Percentiles rank a stretch among this genome's conserved stretches.
These are phyloP conservation scores for Bedellia somnulentella DNA, from an alignment of 2,888 invertebrate genomes.

Conservation along the genomic window DNA sequence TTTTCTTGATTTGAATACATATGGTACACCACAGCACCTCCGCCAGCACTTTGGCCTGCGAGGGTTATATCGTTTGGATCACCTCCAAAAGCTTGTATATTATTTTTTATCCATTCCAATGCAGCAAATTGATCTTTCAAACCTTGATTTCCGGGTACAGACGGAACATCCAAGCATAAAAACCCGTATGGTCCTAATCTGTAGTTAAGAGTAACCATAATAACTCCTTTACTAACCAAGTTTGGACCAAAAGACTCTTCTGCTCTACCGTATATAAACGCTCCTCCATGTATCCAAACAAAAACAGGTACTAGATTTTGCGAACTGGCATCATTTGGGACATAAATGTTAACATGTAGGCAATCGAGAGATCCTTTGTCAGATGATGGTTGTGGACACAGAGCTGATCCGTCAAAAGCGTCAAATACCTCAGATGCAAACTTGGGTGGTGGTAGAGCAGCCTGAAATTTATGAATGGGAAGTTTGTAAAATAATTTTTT, in stretches of 20 bases:
- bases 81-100: conserved; percentile 43
- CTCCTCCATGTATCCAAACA: conserved; percentile 21
- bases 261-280: conserved; percentile 26
- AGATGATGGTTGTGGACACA: conserved; percentile 6
- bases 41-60: conserved; percentile 40
- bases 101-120: conserved; percentile 34
- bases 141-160: conserved; percentile 42
- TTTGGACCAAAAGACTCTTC: conserved; percentile 25
- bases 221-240: conserved; percentile 31
- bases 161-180: conserved; percentile 36
- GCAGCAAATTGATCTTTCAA: conserved; percentile 42
- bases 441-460: conserved; percentile 19
- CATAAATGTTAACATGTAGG: conserved; percentile 6
- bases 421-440: conserved; percentile 31
- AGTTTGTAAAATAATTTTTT: no score
- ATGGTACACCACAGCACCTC: conserved; percentile 34
- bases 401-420: conserved; percentile 14
- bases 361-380: conserved; percentile 5
- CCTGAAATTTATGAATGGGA: no score
- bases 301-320: conserved; percentile 6
- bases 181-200: conserved; percentile 48
- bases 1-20: conserved; percentile 37
- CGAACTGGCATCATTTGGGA: conserved; percentile 5
- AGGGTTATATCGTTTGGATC: conserved; percentile 44
- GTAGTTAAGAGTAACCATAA: conserved; percentile 44